A percentile compares a stretch with the other conserved stretches of the same genome.
phyloP scores from a whole-genome alignment of 30 jellyfish, hydroid and myxozoan species.

The Catostylus mosaicus region DNA sequence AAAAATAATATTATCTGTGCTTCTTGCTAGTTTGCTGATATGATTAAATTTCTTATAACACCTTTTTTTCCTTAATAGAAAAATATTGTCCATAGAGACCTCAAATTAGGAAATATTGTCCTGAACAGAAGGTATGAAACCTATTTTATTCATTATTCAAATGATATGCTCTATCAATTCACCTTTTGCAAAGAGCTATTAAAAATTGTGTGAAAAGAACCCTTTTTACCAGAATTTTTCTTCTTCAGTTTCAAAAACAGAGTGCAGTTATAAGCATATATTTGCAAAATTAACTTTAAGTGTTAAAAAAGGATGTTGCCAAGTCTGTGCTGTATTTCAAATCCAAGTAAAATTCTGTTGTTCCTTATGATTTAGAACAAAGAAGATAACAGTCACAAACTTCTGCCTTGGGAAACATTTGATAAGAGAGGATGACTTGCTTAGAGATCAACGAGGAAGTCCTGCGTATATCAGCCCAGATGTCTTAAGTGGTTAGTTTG shows the following conservation, averaged over 20 bases:
- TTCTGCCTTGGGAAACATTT: constrained; percentile 95
- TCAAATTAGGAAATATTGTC: constrained; percentile 96
- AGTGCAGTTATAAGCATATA: too few relatives aligned
- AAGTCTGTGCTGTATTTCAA: too few relatives aligned
- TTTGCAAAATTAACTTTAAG: too few relatives aligned
- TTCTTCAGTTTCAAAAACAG: background rate
- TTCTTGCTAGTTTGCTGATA: too few relatives aligned
- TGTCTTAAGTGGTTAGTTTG: constrained; percentile 82
- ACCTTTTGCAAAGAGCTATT: background rate
- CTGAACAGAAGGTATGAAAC: constrained; percentile 79
- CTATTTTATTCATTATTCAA: background rate
- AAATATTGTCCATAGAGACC: constrained; percentile 96
- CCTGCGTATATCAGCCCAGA: constrained; percentile 99
- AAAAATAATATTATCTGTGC: too few relatives aligned
- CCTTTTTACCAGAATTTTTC: background rate
- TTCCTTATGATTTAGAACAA: constrained; percentile 63
- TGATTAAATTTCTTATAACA: too few relatives aligned
- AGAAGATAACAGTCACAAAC: constrained; percentile 89
- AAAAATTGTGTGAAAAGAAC: background rate
- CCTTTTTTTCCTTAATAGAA: constrained; percentile 64
- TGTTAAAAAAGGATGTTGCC: too few relatives aligned
- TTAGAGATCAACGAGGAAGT: constrained; percentile 95
- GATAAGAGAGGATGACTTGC: constrained; percentile 79
- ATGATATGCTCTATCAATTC: background rate
- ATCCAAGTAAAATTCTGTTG: background rate